Base-by-base conservation (phyloP, 2,113 vertebrate genomes). In the Puffinus mauretanicus region DNA sequence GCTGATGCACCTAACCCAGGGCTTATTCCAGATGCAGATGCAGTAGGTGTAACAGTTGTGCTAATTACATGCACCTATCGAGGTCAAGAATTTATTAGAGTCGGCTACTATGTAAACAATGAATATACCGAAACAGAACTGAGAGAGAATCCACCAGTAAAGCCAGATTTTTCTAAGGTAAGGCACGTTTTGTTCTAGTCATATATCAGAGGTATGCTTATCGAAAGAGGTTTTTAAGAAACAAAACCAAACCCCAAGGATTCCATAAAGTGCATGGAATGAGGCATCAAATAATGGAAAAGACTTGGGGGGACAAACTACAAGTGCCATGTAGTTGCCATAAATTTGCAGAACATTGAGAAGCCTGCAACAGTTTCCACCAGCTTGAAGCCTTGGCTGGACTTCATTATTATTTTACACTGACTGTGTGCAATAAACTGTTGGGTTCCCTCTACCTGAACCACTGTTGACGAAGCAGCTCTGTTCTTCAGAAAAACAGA, bases 141-240 rank as follows among this genome's bases (percentile, higher is more conserved):
- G 96, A 97, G 98, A 92, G 98, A 98, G 98, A 98, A 98, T 75
- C 98, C 98, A 55, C 98, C 98, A 88, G 98, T 98, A 96, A 98
- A 98, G 84, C 98, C 98, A 97, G 98, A 98, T 86, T 98, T 98
- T 97, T 98, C 98, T 95, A 98, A 98, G 98, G 98, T 98, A 98
- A 96, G 96, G 17, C 57, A 81, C 27, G 3, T 93, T 92, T 78
- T 81, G 70, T 82, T 86, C 16, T 77, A 30, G 80, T 90, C 16
- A 21, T 34, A 0, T 82, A 12, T 52, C 30, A 51, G 27, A 84
- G 32, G 34, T 61, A 40, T 19, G 36, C 40, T 77, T 86, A 36
- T 1, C 44, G 34, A 54, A 88, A 51, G 52, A 79, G 8, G 2
- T 6, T 75, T 75, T 72, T 66, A 75, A 80, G 66, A 86, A 94